Evolutionary conservation across 2,797 vertebrate genomes (phyloP).

Genomic region (Echiichthys vipera): DNA sequence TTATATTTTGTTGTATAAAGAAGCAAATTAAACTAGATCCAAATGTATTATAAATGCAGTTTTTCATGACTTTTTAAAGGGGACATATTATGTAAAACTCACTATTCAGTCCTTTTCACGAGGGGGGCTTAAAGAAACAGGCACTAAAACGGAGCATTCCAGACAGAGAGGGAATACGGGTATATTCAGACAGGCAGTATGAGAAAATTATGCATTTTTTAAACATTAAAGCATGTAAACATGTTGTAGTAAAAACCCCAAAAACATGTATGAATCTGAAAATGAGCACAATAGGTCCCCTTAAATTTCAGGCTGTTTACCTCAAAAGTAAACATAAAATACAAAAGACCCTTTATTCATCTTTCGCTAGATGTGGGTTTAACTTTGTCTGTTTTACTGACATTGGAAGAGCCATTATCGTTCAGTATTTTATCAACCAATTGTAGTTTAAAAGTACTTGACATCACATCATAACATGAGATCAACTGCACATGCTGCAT

Average conservation of each 20-base stretch:
- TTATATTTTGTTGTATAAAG: constrained; percentile 21
- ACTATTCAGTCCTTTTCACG: too few species aligned
- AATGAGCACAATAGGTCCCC: too few species aligned
- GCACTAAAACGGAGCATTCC: too few species aligned
- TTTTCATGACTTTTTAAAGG: constrained; percentile 3
- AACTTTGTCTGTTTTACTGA: constrained; percentile 17
- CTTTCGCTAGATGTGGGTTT: not conserved
- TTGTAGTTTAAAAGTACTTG: constrained; percentile 24
- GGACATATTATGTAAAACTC: too few species aligned
- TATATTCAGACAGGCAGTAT: too few species aligned
- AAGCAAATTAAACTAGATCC: constrained; percentile 32
- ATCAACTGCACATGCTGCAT: constrained; percentile 12
- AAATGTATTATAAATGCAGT: constrained; percentile 5
- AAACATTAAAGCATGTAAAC: too few species aligned
- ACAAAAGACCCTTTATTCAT: constrained; percentile 8
- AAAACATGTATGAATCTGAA: too few species aligned
- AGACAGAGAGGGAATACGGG: too few species aligned
- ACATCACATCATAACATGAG: constrained; percentile 23
- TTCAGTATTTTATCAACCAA: constrained; percentile 13
- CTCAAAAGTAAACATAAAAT: constrained; percentile 25
- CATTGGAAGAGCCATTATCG: constrained; percentile 6
- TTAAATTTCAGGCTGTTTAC: constrained; percentile 12
- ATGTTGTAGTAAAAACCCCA: too few species aligned
- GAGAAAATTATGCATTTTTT: too few species aligned
- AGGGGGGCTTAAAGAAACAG: too few species aligned